phyloP scores from a whole-genome alignment of 2,888 invertebrate genomes.

The Pharmacophagus antenor region DNA sequence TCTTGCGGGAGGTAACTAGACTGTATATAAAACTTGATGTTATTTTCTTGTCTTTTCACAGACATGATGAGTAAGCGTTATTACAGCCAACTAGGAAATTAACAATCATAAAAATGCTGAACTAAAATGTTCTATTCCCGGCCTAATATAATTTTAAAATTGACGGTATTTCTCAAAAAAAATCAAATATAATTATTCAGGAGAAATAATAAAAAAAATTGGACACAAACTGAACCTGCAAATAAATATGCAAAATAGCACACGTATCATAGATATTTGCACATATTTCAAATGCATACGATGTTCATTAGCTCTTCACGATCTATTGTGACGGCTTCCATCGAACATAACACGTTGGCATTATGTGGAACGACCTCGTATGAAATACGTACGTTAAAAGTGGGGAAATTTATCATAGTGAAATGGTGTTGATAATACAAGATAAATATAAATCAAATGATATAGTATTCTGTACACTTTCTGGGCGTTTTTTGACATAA shows the following conservation, averaged over 20 bases:
- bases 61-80: too few species aligned
- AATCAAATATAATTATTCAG: background rate
- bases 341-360: constrained; percentile 33
- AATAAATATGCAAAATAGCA: background rate
- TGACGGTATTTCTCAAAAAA: background rate
- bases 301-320: constrained; percentile 14
- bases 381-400: constrained; percentile 15
- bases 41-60: too few species aligned
- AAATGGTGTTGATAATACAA: background rate
- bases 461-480: too few species aligned
- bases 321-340: constrained; percentile 27
- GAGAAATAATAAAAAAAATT: background rate
- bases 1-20: too few species aligned
- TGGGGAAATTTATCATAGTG: constrained; percentile 6
- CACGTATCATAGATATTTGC: background rate
- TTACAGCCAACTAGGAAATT: too few species aligned
- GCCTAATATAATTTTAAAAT: background rate
- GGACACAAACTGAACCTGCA: background rate
- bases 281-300: constrained; percentile 7
- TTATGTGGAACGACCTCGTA: constrained; percentile 40
- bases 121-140: too few species aligned
- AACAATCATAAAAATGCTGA: too few species aligned
- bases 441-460: background rate
- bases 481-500: too few species aligned
- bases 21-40: too few species aligned